A percentile compares a stretch with the other conserved stretches of the same genome.
phyloP scores from a whole-genome alignment of 2,797 vertebrate genomes.

The Scyliorhinus canicula region DNA sequence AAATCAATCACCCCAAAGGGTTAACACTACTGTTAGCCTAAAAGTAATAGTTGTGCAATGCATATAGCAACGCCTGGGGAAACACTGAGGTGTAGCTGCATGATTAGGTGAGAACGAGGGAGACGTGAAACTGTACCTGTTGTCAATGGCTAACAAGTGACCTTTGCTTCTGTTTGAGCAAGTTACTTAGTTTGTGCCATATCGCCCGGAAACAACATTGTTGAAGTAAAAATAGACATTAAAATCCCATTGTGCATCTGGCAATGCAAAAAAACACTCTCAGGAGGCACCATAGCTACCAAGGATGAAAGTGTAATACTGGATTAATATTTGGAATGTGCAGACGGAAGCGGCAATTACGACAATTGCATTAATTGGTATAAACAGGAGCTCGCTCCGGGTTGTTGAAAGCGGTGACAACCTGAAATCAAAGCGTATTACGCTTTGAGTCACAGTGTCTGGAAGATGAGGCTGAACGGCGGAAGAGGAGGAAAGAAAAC shows the following conservation, averaged over 20 bases:
- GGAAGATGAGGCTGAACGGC: no score
- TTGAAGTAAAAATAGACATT: neutral
- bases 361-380: neutral
- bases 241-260: neutral
- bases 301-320: neutral
- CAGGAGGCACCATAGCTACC: neutral
- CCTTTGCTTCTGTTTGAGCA: slow-evolving; percentile 33
- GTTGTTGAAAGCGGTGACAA: no score
- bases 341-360: neutral
- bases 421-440: no score
- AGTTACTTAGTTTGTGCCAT: neutral
- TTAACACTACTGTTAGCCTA: neutral
- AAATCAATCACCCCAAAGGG: neutral
- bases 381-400: no score
- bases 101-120: neutral
- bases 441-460: no score
- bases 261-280: neutral
- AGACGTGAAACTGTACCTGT: neutral
- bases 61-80: neutral
- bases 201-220: neutral
- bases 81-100: neutral
- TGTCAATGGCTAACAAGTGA: slow-evolving; percentile 28
- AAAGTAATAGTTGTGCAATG: neutral
- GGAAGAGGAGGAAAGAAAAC: neutral
- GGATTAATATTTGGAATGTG: neutral